Evolutionary conservation across 1,140 invertebrate species (phyloP), one percentile per base, ranked within the genome.

Genomic region (Calosoma granatense): DNA sequence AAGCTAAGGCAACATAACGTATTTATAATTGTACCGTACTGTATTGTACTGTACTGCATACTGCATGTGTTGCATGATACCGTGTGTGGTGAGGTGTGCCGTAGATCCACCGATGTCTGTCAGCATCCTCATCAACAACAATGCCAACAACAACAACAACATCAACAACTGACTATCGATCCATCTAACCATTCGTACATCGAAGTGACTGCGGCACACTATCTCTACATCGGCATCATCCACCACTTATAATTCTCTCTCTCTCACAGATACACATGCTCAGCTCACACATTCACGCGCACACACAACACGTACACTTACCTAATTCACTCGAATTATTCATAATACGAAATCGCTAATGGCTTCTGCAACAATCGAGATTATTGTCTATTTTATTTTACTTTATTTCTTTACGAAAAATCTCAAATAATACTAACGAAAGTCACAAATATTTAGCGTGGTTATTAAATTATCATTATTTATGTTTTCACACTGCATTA

Each of bases 401-500:
- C 4, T 30, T 30, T 30, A 47, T 47, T 47, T 47, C 9, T 47
- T 47, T 17, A 12, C 4, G 6, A 47, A 11, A 9, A 47, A 30
- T 6, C 26, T 6, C 26, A 30, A 30, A 30, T 14, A 47, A 17
- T 47, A 47, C 41, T 47, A 47, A 47, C 41, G 41, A 47, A 47
- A 47, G 6, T 9, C 6, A 47, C 26, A 47, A 9, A 47, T 17
- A 11, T 47, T 47, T 47, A 47, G 41, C 41, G 41, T 47, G 41
- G 17, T 12, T 47, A 47, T 47, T 11, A 11, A 47, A 47, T 47
- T 47, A 12, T 47, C 6, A 47, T 11, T 47, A 11, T 4, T 47
- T 47, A 11, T 47, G 41, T 47, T 47, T 17, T 47, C 41, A 47
- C 17, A 11, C 17, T 47, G 41, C 41, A 47, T 47, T 47, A 47